Evolutionary conservation across 2,113 vertebrate species (phyloP).

Genomic region (Melanerpes formicivorus): DNA sequence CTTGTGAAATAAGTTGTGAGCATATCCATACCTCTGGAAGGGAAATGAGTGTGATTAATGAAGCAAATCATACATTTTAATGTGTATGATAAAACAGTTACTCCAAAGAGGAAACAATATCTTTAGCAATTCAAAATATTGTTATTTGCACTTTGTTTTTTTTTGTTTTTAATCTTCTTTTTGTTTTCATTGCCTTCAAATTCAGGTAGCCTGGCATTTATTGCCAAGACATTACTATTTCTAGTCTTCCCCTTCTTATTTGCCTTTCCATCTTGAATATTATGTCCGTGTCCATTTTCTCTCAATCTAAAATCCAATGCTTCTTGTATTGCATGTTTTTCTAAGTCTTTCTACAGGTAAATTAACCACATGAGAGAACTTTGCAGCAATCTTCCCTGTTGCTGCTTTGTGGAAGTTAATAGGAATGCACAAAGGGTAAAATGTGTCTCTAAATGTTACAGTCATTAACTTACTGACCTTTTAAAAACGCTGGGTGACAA

Average conservation of each 20-base stretch:
- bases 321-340: neutral
- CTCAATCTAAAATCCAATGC: neutral
- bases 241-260: conserved; percentile 5
- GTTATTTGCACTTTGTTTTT: conserved; percentile 38
- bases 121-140: conserved; percentile 61
- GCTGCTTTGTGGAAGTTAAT: neutral
- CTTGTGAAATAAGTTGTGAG: conserved; percentile 56
- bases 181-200: conserved; percentile 33
- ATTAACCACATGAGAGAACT: neutral
- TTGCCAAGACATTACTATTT: conserved; percentile 11
- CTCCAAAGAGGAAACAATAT: conserved; percentile 66
- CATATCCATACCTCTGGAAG: conserved; percentile 34
- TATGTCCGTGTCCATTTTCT: neutral
- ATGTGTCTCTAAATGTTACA: neutral
- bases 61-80: conserved; percentile 74
- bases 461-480: conserved; percentile 20
- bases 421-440: conserved; percentile 1
- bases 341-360: neutral
- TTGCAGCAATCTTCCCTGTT: neutral
- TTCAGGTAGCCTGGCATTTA: conserved; percentile 18
- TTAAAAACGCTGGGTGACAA: conserved; percentile 17
- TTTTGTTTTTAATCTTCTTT: conserved; percentile 42
- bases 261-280: conserved; percentile 28
- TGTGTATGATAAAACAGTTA: conserved; percentile 61
- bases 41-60: conserved; percentile 76